Conservation (phyloP, 2,113 vertebrate species). For the Alectura lathami region DNA sequence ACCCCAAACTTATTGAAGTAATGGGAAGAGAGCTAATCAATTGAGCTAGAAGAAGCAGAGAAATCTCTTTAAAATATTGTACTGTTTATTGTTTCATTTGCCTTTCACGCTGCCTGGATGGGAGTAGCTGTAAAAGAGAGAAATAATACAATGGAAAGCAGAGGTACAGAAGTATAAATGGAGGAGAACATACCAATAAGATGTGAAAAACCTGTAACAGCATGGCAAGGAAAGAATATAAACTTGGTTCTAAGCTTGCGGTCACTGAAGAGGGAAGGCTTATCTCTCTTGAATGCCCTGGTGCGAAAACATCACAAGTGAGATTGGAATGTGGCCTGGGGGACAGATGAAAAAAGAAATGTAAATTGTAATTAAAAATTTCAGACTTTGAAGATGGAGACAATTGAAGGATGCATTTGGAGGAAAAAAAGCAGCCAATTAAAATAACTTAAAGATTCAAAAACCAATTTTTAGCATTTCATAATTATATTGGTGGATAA, state of each 20-base stretch:
- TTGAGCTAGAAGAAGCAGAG: background rate
- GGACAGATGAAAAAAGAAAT: background rate
- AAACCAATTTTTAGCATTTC: slow-evolving; percentile 33
- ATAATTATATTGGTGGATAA: slow-evolving; percentile 60
- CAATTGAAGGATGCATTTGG: background rate
- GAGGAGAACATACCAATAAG: background rate
- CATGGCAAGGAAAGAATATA: background rate
- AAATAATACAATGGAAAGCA: accelerated
- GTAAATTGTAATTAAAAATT: background rate
- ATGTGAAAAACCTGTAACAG: background rate
- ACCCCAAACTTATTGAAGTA: background rate
- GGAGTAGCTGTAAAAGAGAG: background rate
- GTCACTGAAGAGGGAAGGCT: background rate
- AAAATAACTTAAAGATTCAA: slow-evolving; percentile 41
- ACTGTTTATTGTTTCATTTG: background rate
- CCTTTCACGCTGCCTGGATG: background rate
- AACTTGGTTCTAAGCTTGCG: background rate
- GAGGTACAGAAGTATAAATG: background rate
- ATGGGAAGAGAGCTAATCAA: background rate
- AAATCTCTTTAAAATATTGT: background rate
- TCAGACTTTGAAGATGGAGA: background rate
- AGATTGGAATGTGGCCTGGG: background rate
- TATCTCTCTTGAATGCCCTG: background rate
- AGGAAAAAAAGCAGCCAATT: slow-evolving; percentile 26
- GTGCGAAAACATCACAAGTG: background rate